These are phyloP conservation scores for Cryptocephalus moraei DNA, from an alignment of 2,888 invertebrate genomes.

Conservation along the genomic window DNA sequence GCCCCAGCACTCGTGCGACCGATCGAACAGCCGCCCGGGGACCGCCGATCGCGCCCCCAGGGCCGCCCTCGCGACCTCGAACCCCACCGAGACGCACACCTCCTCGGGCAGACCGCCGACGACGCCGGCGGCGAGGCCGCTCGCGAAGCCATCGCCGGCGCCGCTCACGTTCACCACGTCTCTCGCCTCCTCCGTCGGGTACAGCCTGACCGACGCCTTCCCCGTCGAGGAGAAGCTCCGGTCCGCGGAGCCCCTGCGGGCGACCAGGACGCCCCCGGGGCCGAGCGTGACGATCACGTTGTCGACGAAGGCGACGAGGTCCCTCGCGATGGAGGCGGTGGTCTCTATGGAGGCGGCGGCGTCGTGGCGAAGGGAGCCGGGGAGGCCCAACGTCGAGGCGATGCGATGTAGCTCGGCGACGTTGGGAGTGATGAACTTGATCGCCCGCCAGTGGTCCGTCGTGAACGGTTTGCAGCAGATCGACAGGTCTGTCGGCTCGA, in stretches of 20 bases:
- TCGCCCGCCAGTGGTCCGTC: slow-evolving; percentile 35
- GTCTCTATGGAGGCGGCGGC: slow-evolving; percentile 27
- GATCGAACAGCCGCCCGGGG: slow-evolving; percentile 26
- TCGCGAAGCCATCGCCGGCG: slow-evolving; percentile 68
- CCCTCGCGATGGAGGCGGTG: slow-evolving; percentile 28
- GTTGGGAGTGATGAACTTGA: slow-evolving; percentile 70
- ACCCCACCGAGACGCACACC: slow-evolving; percentile 50
- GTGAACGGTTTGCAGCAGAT: slow-evolving; percentile 64
- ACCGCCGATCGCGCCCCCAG: slow-evolving; percentile 51
- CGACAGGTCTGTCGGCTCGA: slow-evolving; percentile 77
- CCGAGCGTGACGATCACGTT: slow-evolving; percentile 56
- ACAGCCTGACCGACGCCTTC: slow-evolving; percentile 29
- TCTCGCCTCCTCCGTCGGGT: slow-evolving; percentile 35
- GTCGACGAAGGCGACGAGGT: slow-evolving; percentile 42
- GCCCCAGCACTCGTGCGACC: slow-evolving; percentile 14
- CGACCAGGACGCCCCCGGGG: slow-evolving; percentile 46
- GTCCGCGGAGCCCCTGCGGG: slow-evolving; percentile 27
- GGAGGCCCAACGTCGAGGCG: slow-evolving; percentile 40
- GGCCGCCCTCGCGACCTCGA: slow-evolving; percentile 51
- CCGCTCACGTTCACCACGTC: slow-evolving; percentile 66
- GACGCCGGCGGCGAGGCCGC: slow-evolving; percentile 58
- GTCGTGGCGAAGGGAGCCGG: slow-evolving; percentile 7
- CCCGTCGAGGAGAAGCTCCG: not conserved
- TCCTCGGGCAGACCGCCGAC: slow-evolving; percentile 46
- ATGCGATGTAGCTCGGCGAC: slow-evolving; percentile 63